Evolutionary conservation across 2,888 invertebrate genomes (phyloP).

Genomic region (Zhuqinia jingwanae): DNA sequence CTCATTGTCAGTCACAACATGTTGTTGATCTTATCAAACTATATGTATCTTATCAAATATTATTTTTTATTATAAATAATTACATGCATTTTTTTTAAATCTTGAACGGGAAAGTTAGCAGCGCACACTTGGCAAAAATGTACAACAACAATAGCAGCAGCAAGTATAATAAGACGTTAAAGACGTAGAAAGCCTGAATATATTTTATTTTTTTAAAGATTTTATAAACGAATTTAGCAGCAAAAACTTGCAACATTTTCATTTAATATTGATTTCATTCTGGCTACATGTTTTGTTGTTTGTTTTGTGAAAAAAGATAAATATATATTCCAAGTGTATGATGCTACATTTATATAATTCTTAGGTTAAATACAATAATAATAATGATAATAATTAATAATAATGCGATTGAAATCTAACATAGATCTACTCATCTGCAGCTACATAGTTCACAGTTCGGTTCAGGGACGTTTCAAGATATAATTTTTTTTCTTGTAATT

Average conservation of each 20-base stretch:
- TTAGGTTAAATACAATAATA: neutral
- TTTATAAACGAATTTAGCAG: too few species aligned
- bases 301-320: neutral
- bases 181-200: neutral
- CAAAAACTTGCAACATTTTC: too few species aligned
- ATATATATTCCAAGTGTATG: too few species aligned
- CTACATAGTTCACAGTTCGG: conserved; percentile 73
- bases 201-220: too few species aligned
- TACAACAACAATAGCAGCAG: neutral
- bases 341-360: too few species aligned
- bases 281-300: too few species aligned
- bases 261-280: too few species aligned
- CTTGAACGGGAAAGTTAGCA: neutral
- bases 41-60: neutral
- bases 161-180: neutral
- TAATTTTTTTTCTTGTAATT: conserved; percentile 42
- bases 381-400: neutral
- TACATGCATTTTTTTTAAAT: too few species aligned
- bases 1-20: conserved; percentile 46
- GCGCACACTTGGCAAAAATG: conserved; percentile 16
- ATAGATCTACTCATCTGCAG: conserved; percentile 66
- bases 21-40: neutral
- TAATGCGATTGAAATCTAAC: conserved; percentile 37
- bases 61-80: neutral
- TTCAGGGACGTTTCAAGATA: conserved; percentile 73